phyloP scores from a whole-genome alignment of 2,113 vertebrate species.

The Calypte anna region DNA sequence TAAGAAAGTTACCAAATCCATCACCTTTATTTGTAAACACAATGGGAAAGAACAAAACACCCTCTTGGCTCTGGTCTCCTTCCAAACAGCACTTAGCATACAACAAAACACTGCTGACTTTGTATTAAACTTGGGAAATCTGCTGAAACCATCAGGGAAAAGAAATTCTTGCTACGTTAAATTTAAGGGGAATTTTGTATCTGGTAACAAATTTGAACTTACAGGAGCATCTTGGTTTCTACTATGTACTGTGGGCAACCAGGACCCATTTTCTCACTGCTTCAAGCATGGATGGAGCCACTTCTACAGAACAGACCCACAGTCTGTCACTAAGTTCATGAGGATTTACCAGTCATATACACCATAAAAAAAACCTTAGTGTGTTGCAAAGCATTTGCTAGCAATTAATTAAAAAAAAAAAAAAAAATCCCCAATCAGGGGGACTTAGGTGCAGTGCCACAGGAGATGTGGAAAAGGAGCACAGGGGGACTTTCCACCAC shows the following conservation, averaged over 20 bases:
- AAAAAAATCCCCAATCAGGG: not conserved
- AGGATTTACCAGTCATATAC: not conserved
- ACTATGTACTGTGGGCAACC: not conserved
- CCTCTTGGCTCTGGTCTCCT: not conserved
- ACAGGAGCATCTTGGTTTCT: not conserved
- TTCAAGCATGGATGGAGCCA: accelerated
- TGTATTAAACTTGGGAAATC: not conserved
- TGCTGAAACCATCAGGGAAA: accelerated
- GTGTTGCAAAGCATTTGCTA: not conserved
- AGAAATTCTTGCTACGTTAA: not conserved
- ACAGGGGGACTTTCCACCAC: not conserved
- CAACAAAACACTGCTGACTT: not conserved
- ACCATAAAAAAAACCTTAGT: not conserved
- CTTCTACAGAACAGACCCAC: not conserved
- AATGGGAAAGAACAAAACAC: constrained; percentile 11
- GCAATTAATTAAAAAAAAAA: accelerated
- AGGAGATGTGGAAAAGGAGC: not conserved
- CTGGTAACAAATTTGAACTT: not conserved
- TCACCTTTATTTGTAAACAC: constrained; percentile 49
- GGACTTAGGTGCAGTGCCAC: not conserved
- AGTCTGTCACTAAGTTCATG: accelerated
- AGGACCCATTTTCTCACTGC: not conserved
- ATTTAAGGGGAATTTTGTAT: not conserved
- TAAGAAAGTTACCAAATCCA: constrained; percentile 37
- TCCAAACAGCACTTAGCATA: not conserved